Percentiles rank a stretch among this genome's conserved stretches.
Evolutionary conservation across 2,113 vertebrate species (phyloP).

Genomic region (Scytalopus superciliaris): DNA sequence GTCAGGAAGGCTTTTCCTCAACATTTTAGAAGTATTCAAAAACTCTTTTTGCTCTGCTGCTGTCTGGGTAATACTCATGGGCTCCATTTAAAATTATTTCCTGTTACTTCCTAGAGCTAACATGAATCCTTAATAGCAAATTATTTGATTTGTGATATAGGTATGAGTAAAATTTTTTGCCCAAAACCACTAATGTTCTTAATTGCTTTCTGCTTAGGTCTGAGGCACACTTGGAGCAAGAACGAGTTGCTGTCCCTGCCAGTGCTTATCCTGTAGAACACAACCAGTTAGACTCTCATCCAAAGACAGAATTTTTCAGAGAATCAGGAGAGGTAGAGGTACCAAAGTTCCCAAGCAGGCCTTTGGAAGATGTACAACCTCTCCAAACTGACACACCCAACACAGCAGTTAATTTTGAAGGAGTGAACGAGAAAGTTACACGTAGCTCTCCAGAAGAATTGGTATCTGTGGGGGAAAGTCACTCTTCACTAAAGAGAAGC

Average conservation of each 20-base stretch:
- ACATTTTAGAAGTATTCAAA: not conserved
- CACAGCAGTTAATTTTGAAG: constrained; percentile 76
- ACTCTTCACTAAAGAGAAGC: constrained; percentile 85
- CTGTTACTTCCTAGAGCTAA: not conserved
- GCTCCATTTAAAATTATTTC: not conserved
- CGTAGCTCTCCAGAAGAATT: constrained; percentile 78
- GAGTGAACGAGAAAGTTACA: constrained; percentile 74
- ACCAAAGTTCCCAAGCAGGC: constrained; percentile 78
- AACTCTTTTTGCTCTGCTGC: not conserved
- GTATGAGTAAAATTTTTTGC: not conserved
- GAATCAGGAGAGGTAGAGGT: constrained; percentile 80
- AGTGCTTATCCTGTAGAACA: constrained; percentile 78
- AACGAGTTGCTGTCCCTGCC: constrained; percentile 70
- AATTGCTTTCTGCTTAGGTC: constrained; percentile 53
- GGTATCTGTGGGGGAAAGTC: constrained; percentile 72
- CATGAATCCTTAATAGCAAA: not conserved
- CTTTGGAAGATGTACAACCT: constrained; percentile 80
- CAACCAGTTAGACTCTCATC: constrained; percentile 80
- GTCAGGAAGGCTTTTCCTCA: not conserved
- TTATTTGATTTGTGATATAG: not conserved
- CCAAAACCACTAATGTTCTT: not conserved
- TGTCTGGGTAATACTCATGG: not conserved
- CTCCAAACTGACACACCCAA: constrained; percentile 73
- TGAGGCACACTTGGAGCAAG: constrained; percentile 71
- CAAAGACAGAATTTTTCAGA: constrained; percentile 86